Evolutionary conservation across 2,888 invertebrate genomes (phyloP).

Genomic region (Tenthredo distinguenda): DNA sequence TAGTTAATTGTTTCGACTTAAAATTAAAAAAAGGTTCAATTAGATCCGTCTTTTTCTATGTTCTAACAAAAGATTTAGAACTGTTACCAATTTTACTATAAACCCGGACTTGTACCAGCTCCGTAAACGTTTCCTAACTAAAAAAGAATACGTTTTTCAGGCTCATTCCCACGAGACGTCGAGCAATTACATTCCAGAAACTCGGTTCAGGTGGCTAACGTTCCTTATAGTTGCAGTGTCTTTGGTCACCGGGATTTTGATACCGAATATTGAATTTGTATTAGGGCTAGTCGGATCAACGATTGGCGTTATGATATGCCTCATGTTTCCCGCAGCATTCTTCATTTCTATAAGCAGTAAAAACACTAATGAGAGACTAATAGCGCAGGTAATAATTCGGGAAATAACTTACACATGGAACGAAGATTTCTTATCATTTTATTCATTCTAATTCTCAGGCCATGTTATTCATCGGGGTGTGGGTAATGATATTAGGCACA

Average conservation of each 20-base stretch:
- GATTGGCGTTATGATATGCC: constrained; percentile 95
- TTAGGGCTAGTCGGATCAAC: constrained; percentile 97
- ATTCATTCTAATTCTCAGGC: constrained; percentile 79
- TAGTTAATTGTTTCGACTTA: not conserved
- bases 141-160: constrained; percentile 73
- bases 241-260: constrained; percentile 89
- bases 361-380: constrained; percentile 89
- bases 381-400: constrained; percentile 86
- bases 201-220: constrained; percentile 91
- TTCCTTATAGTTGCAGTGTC: constrained; percentile 88
- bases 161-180: constrained; percentile 85
- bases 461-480: constrained; percentile 89
- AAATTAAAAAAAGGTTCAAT: not conserved
- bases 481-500: constrained; percentile 93
- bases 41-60: not conserved
- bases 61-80: not conserved
- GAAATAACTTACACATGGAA: not conserved
- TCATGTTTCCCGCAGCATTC: constrained; percentile 95
- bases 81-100: constrained; percentile 14
- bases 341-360: constrained; percentile 92
- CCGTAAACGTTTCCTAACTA: constrained; percentile 29
- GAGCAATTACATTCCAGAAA: constrained; percentile 89
- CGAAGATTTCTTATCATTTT: not conserved
- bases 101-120: constrained; percentile 42
- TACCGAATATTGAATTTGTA: constrained; percentile 97